Evolutionary conservation across 2,113 vertebrate species (phyloP).

Genomic region (Tragelaphus strepsiceros): DNA sequence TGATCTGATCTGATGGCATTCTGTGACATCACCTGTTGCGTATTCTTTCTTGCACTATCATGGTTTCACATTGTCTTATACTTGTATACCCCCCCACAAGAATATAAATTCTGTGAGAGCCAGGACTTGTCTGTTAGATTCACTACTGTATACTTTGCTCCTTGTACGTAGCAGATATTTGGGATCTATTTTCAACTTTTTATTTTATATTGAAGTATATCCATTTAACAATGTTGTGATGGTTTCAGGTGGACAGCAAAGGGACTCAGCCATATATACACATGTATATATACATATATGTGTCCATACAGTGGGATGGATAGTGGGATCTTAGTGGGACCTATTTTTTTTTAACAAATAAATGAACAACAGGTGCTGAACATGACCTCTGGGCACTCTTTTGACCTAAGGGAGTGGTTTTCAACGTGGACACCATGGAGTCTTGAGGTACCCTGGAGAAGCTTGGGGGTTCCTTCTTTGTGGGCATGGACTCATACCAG

Average conservation of each 20-base stretch:
- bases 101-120: background rate
- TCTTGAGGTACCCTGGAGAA: background rate
- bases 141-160: background rate
- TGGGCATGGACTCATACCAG: background rate
- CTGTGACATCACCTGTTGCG: background rate
- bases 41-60: background rate
- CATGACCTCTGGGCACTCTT: background rate
- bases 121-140: background rate
- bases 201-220: background rate
- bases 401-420: background rate
- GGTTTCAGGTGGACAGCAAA: background rate
- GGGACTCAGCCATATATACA: background rate
- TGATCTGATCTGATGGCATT: background rate
- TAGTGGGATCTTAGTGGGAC: background rate
- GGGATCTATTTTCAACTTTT: background rate
- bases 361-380: background rate
- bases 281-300: background rate
- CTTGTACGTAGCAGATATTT: background rate
- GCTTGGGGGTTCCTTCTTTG: background rate
- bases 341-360: background rate
- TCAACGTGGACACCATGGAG: background rate
- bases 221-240: background rate
- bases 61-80: background rate
- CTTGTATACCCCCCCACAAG: background rate
- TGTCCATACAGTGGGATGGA: background rate